Percentiles rank a stretch among this genome's conserved stretches.
These are phyloP conservation scores for Phacellophora camtschatica DNA, from an alignment of 30 jellyfish, hydroid and myxozoan species.

Conservation along the genomic window DNA sequence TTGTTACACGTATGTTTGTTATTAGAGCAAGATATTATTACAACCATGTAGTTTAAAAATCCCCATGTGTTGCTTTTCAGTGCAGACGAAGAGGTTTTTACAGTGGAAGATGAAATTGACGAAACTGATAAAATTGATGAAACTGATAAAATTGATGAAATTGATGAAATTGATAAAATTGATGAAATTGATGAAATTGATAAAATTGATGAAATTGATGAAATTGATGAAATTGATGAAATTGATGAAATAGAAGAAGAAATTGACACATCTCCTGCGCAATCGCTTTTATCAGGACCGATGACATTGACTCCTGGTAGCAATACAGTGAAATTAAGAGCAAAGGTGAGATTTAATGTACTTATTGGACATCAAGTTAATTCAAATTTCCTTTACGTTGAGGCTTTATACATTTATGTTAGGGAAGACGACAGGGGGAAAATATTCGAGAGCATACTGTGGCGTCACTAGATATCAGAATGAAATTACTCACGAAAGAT, in stretches of 20 bases:
- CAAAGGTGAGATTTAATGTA: conserved; percentile 28
- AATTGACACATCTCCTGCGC: conserved; percentile 29
- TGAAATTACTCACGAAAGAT: too few species aligned
- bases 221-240: background rate
- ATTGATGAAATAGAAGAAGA: conserved; percentile 32
- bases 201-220: background rate
- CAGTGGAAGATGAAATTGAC: background rate
- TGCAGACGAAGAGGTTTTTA: too few species aligned
- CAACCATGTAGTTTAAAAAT: too few species aligned
- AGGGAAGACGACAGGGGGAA: too few species aligned
- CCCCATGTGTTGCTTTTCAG: too few species aligned
- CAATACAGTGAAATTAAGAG: conserved; percentile 16
- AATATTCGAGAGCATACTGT: too few species aligned
- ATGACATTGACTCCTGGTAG: conserved; percentile 28
- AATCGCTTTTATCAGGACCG: conserved; percentile 7
- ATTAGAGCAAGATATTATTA: too few species aligned
- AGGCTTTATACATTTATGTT: too few species aligned
- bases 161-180: background rate
- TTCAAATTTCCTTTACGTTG: too few species aligned
- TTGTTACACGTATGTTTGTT: too few species aligned
- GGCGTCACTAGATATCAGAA: too few species aligned
- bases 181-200: background rate
- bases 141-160: background rate
- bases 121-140: background rate
- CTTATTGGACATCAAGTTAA: too few species aligned